Evolutionary conservation across 2,113 vertebrate genomes (phyloP).

Genomic region (Eulemur rufifrons): DNA sequence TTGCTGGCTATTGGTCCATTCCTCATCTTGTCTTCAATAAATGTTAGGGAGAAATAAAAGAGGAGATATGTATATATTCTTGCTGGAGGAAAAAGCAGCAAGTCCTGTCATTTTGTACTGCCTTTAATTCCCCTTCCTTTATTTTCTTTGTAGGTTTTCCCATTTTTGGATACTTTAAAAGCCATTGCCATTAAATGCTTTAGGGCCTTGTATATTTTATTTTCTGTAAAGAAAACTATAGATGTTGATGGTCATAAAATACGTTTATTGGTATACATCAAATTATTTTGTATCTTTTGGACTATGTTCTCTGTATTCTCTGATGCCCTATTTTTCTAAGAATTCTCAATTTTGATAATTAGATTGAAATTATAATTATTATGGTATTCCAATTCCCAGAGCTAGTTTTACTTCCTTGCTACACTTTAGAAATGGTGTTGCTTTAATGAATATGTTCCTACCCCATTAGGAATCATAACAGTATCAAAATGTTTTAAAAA

Average conservation of each 20-base stretch:
- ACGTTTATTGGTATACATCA: background rate
- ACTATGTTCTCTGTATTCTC: background rate
- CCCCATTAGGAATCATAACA: constrained; percentile 2
- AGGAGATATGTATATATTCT: background rate
- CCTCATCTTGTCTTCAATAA: background rate
- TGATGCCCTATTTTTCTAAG: constrained; percentile 20
- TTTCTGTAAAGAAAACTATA: constrained; percentile 15
- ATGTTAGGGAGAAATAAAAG: background rate
- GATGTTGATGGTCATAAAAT: background rate
- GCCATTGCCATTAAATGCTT: background rate
- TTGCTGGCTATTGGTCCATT: background rate
- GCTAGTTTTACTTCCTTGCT: constrained; percentile 26
- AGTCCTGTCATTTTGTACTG: background rate
- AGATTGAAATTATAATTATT: constrained; percentile 12
- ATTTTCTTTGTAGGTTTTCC: background rate
- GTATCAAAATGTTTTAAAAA: constrained; percentile 53
- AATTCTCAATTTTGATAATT: constrained; percentile 28
- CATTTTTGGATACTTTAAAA: background rate
- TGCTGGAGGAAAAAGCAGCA: background rate
- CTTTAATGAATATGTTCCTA: constrained; percentile 43
- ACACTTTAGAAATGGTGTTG: constrained; percentile 28
- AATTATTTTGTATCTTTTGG: background rate
- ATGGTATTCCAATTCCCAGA: background rate
- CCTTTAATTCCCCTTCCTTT: background rate
- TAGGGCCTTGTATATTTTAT: background rate